phyloP scores from a whole-genome alignment of 2,888 invertebrate species.

The Eudasyphora cyanicolor region DNA sequence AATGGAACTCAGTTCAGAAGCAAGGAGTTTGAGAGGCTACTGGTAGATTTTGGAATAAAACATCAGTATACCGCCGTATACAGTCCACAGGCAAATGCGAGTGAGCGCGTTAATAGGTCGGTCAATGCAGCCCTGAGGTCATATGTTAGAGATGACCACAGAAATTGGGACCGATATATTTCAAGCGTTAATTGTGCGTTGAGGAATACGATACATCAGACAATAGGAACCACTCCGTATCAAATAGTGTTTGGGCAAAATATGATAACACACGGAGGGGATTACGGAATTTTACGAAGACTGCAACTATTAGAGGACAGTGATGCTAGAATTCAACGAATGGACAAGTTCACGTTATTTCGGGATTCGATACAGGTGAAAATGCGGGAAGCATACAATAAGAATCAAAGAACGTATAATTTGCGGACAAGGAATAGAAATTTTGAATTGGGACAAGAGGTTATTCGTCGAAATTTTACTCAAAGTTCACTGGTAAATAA shows the following conservation, averaged over 20 bases:
- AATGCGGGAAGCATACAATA: not conserved
- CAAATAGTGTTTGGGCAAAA: constrained; percentile 35
- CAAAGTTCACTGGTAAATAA: constrained; percentile 25
- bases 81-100: constrained; percentile 54
- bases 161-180: constrained; percentile 33
- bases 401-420: constrained; percentile 23
- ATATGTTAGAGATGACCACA: too few relatives aligned
- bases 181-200: constrained; percentile 37
- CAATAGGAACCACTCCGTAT: constrained; percentile 39
- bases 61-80: constrained; percentile 49
- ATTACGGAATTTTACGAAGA: not conserved
- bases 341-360: not conserved
- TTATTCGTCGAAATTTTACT: constrained; percentile 30
- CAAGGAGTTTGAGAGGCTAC: constrained; percentile 40
- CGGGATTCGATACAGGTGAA: not conserved
- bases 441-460: constrained; percentile 34
- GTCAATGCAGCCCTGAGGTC: constrained; percentile 25
- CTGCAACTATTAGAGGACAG: not conserved
- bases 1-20: constrained; percentile 52
- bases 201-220: constrained; percentile 35
- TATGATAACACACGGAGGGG: constrained; percentile 30
- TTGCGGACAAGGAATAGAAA: constrained; percentile 6
- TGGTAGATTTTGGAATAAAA: constrained; percentile 32
- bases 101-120: constrained; percentile 39
- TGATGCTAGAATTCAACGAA: not conserved